These are phyloP conservation scores for Mystacornis crossleyi DNA, from an alignment of 2,113 vertebrate species.

Conservation along the genomic window DNA sequence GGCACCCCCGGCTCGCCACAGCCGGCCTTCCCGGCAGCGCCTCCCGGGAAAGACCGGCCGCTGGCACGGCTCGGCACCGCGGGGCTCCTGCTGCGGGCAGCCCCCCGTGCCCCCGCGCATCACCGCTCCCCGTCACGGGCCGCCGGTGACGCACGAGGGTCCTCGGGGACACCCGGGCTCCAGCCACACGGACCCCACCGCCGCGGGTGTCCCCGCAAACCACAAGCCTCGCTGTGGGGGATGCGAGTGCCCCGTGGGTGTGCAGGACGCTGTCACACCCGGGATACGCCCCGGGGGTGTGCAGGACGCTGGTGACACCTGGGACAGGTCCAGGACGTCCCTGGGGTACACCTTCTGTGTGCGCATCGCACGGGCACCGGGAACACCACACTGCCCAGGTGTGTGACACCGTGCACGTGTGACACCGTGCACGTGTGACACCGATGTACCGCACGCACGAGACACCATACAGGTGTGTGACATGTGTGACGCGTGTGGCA, in stretches of 20 bases:
- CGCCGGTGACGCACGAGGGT: neutral
- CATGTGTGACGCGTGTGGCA: accelerated
- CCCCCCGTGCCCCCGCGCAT: neutral
- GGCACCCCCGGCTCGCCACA: neutral
- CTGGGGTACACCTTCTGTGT: accelerated
- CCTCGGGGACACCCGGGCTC: neutral
- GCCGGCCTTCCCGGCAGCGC: conserved; percentile 28
- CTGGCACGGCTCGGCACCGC: neutral
- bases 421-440: neutral
- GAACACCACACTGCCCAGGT: neutral
- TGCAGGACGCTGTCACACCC: neutral
- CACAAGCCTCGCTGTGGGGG: accelerated
- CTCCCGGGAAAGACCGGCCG: neutral
- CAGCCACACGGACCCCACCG: accelerated
- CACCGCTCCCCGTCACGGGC: neutral
- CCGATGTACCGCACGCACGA: accelerated
- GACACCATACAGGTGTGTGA: accelerated
- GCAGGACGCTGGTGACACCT: neutral
- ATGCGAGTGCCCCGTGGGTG: accelerated
- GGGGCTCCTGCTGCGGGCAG: neutral
- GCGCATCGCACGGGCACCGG: accelerated
- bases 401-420: neutral
- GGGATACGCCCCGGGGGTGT: accelerated
- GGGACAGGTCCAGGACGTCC: neutral
- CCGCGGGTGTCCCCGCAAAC: neutral